Conservation (phyloP, 2,113 vertebrate species). For the Egretta garzetta region DNA sequence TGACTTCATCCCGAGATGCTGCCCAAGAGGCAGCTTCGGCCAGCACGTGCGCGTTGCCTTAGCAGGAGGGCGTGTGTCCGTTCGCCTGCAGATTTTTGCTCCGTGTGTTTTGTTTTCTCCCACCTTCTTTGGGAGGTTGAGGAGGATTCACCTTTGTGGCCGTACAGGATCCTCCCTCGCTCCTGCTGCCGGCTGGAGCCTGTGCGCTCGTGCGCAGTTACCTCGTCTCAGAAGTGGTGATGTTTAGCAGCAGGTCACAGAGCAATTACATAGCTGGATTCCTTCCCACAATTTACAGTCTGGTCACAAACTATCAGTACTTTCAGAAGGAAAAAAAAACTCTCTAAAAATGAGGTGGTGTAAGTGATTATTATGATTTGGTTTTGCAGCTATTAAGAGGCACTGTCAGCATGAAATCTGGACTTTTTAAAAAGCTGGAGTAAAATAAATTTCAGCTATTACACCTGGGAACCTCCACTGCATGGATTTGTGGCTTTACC, state of each 20-base stretch:
- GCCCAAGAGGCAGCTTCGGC: not conserved
- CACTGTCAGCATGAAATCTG: not conserved
- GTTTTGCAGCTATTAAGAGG: not conserved
- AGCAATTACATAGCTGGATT: not conserved
- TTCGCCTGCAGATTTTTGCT: not conserved
- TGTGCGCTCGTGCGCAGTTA: not conserved
- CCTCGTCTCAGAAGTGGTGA: not conserved
- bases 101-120: not conserved
- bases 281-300: not conserved
- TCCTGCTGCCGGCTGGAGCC: not conserved
- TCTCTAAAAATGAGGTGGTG: not conserved
- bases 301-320: not conserved
- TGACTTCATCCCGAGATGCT: slow-evolving; percentile 10
- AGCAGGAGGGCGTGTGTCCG: not conserved
- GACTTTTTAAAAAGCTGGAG: not conserved
- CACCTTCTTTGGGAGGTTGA: not conserved
- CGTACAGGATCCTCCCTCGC: not conserved
- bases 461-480: not conserved
- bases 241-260: not conserved
- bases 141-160: not conserved
- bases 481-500: not conserved
- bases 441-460: not conserved
- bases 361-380: not conserved
- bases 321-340: not conserved
- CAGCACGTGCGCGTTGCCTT: no score